These are phyloP conservation scores for Hymenochirus boettgeri DNA, from an alignment of 2,113 vertebrate species.

Conservation along the genomic window DNA sequence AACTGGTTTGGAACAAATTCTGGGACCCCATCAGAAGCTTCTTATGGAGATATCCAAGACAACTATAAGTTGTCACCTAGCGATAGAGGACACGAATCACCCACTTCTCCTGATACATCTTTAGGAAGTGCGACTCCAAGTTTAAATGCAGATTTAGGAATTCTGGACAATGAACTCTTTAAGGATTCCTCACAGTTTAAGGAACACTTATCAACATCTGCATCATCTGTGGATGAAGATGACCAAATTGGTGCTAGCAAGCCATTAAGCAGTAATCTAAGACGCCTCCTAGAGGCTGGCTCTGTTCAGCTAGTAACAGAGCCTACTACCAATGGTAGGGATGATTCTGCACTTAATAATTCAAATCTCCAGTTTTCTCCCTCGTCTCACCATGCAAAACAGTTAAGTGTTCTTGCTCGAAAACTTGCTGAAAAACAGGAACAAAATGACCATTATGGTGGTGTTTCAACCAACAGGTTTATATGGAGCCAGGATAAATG, in stretches of 20 bases:
- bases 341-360: conserved; percentile 73
- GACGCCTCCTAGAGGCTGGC: conserved; percentile 89
- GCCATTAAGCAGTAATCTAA: conserved; percentile 90
- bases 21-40: conserved; percentile 89
- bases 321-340: conserved; percentile 67
- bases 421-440: conserved; percentile 86
- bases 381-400: conserved; percentile 89
- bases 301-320: conserved; percentile 81
- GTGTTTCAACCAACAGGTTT: conserved; percentile 68
- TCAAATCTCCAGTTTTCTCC: conserved; percentile 81
- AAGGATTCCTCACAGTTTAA: conserved; percentile 70
- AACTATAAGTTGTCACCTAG: conserved; percentile 81
- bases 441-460: conserved; percentile 69
- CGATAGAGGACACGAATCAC: conserved; percentile 72
- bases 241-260: conserved; percentile 78
- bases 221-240: conserved; percentile 83
- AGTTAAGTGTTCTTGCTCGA: conserved; percentile 91
- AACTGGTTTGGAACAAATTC: conserved; percentile 93
- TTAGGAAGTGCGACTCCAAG: conserved; percentile 88
- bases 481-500: conserved; percentile 95
- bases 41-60: conserved; percentile 91
- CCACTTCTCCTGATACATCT: conserved; percentile 84
- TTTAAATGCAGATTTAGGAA: conserved; percentile 81
- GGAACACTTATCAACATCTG: conserved; percentile 84
- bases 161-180: conserved; percentile 68